Evolutionary conservation across 2,797 vertebrate genomes (phyloP).

Genomic region (Psittacula echo): DNA sequence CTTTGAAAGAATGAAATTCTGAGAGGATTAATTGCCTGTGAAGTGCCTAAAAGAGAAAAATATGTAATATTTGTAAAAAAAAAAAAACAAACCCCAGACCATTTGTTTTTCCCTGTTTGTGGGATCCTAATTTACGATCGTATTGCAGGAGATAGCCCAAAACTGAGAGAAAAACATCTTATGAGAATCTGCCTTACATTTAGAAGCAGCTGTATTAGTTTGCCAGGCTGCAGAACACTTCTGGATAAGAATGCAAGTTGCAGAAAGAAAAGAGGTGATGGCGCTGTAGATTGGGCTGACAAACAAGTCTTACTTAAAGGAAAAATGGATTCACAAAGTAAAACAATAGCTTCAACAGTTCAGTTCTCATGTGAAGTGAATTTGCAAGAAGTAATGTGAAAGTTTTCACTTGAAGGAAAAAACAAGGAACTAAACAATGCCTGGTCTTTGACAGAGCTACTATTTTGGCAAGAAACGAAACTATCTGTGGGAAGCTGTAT

Average conservation of each 20-base stretch:
- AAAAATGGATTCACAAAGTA: not conserved
- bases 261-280: not conserved
- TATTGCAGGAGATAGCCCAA: not conserved
- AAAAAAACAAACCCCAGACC: fast-evolving
- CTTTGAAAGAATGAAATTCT: not conserved
- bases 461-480: not conserved
- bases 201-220: not conserved
- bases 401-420: not conserved
- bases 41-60: not conserved
- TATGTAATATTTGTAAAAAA: not conserved
- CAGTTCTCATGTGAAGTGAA: not conserved
- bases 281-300: not conserved
- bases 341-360: not conserved
- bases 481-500: not conserved
- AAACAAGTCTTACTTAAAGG: not conserved
- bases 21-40: not conserved
- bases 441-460: not conserved
- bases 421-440: not conserved
- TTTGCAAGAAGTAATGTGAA: not conserved
- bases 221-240: not conserved
- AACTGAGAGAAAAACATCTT: not conserved
- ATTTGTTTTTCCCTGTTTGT: not conserved
- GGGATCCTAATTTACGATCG: not conserved
- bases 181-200: not conserved
- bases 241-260: not conserved